Conservation (phyloP, 2,797 vertebrate genomes). For the Anguilla pacifica region DNA sequence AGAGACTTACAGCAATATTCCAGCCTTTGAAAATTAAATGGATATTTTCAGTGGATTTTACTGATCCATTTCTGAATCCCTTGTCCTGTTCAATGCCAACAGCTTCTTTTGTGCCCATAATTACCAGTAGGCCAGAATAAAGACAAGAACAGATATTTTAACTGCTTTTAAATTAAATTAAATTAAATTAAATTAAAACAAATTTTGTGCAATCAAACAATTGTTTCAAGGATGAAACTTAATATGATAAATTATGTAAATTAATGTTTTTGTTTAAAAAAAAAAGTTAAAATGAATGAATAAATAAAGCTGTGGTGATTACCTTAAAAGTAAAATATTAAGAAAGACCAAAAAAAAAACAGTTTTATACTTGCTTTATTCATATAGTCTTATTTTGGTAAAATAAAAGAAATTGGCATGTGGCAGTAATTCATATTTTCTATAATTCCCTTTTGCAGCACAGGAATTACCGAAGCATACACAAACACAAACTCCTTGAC, state of each 20-base stretch:
- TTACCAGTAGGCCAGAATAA: background rate
- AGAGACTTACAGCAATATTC: background rate
- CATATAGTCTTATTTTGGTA: background rate
- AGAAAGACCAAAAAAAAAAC: background rate
- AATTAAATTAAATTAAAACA: background rate
- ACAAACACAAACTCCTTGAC: conserved; percentile 55
- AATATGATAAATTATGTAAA: background rate
- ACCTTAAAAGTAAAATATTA: background rate
- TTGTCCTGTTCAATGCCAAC: background rate
- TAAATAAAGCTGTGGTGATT: background rate
- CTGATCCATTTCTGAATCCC: background rate
- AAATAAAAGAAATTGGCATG: background rate
- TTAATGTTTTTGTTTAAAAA: background rate
- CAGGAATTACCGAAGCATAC: background rate
- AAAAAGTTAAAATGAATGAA: background rate
- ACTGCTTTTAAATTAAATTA: background rate
- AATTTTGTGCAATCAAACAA: too few species aligned
- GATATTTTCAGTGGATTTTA: background rate
- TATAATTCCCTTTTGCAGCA: conserved; percentile 1
- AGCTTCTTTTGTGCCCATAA: background rate
- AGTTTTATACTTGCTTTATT: background rate
- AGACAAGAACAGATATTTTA: background rate
- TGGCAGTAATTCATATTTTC: conserved; percentile 9
- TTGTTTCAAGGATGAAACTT: background rate
- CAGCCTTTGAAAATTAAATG: background rate